phyloP scores from a whole-genome alignment of 2,888 invertebrate species.

The Patella pellucida region DNA sequence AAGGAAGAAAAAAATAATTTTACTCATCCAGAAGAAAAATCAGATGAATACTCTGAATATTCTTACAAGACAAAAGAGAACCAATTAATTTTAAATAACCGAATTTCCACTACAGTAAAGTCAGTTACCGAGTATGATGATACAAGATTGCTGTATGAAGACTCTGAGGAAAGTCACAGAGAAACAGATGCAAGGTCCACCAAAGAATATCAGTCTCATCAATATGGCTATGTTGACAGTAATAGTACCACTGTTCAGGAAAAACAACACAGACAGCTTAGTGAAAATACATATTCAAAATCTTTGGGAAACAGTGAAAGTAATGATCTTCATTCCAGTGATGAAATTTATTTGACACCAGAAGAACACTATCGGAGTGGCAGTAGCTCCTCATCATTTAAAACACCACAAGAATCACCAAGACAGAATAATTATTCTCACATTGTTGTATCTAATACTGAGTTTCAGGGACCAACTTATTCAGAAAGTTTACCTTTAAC shows the following conservation, averaged over 20 bases:
- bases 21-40: neutral
- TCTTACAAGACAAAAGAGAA: neutral
- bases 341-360: slow-evolving; percentile 21
- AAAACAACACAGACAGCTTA: neutral
- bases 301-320: neutral
- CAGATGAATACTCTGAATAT: neutral
- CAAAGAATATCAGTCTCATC: neutral
- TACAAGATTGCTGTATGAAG: neutral
- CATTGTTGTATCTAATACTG: neutral
- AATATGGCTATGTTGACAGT: neutral
- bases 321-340: slow-evolving; percentile 20
- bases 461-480: neutral
- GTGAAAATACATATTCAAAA: neutral
- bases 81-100: neutral
- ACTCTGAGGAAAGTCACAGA: neutral
- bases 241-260: neutral
- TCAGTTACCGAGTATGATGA: neutral
- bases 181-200: neutral
- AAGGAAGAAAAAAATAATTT: neutral
- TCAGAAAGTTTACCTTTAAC: neutral
- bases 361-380: slow-evolving; percentile 2
- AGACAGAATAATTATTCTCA: slow-evolving; percentile 11
- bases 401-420: slow-evolving; percentile 47
- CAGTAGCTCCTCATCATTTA: slow-evolving; percentile 45
- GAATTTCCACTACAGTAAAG: neutral